Conservation (phyloP, 2,797 vertebrate species). For the Benthosema pterotum region DNA sequence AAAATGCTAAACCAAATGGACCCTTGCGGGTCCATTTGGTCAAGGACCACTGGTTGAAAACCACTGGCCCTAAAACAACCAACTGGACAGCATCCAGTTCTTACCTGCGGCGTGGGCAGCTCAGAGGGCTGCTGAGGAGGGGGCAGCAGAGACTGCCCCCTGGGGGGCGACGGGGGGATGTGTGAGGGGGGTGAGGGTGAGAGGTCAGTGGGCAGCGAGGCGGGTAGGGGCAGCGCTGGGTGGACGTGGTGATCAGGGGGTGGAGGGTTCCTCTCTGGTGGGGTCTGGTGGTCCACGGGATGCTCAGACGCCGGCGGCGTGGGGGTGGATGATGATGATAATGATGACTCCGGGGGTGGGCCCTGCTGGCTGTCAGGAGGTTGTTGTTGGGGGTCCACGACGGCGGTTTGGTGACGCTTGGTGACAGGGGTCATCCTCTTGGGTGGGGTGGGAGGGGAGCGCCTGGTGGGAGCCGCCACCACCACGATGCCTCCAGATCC, state of each 20-base stretch:
- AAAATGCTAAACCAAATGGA: too few relatives aligned
- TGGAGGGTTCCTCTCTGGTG: conserved; percentile 28
- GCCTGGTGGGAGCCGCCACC: conserved; percentile 74
- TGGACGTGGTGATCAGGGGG: too few relatives aligned
- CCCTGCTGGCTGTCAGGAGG: conserved; percentile 53
- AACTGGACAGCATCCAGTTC: too few relatives aligned
- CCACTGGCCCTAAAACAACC: too few relatives aligned
- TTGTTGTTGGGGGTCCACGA: conserved; percentile 69
- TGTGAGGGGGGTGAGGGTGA: conserved; percentile 46
- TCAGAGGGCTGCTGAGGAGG: conserved; percentile 34
- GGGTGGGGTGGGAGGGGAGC: conserved; percentile 89
- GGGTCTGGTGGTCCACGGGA: conserved; percentile 38
- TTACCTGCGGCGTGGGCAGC: conserved; percentile 27
- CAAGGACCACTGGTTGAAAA: too few relatives aligned
- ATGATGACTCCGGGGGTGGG: too few relatives aligned
- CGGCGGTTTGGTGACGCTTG: conserved; percentile 48
- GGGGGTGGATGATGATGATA: too few relatives aligned
- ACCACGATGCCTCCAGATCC: conserved; percentile 56
- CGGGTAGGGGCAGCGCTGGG: too few relatives aligned
- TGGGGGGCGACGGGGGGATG: conserved; percentile 67
- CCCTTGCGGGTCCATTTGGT: too few relatives aligned
- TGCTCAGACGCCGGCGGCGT: neutral
- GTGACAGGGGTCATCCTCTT: conserved; percentile 84
- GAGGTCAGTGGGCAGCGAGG: neutral
- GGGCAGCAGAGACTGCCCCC: conserved; percentile 51